Evolutionary conservation across 2,888 invertebrate species (phyloP).

Genomic region (Agrochola litura): DNA sequence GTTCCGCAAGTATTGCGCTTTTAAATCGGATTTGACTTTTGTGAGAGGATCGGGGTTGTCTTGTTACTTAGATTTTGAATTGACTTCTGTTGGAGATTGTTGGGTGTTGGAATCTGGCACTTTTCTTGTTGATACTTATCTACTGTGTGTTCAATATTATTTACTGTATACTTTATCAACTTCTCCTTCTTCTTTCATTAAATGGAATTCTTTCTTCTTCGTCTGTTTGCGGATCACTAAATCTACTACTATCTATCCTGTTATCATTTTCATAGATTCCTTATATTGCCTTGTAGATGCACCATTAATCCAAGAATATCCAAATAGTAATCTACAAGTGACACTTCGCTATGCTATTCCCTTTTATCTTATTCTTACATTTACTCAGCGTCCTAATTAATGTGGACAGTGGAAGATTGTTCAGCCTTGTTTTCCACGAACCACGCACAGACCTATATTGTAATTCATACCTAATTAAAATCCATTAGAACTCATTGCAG

Average conservation of each 20-base stretch:
- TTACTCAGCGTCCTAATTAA: background rate
- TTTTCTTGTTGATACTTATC: background rate
- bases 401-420: conserved; percentile 11
- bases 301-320: no score
- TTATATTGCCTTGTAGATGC: background rate
- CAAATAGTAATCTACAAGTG: background rate
- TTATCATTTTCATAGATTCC: background rate
- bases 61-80: conserved; percentile 17
- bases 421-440: conserved; percentile 7
- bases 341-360: background rate
- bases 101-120: background rate
- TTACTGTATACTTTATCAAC: background rate
- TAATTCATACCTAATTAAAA: conserved; percentile 45
- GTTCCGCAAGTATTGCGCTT: conserved; percentile 18
- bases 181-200: background rate
- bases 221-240: background rate
- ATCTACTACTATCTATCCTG: background rate
- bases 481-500: conserved; percentile 37
- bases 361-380: background rate
- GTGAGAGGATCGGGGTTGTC: background rate
- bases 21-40: conserved; percentile 33
- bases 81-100: background rate
- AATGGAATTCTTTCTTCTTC: no score
- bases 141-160: background rate
- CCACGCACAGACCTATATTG: conserved; percentile 15